Evolutionary conservation across 2,113 vertebrate genomes (phyloP), one percentile per base, ranked within the genome.

Genomic region (Hyperopisus bebe): DNA sequence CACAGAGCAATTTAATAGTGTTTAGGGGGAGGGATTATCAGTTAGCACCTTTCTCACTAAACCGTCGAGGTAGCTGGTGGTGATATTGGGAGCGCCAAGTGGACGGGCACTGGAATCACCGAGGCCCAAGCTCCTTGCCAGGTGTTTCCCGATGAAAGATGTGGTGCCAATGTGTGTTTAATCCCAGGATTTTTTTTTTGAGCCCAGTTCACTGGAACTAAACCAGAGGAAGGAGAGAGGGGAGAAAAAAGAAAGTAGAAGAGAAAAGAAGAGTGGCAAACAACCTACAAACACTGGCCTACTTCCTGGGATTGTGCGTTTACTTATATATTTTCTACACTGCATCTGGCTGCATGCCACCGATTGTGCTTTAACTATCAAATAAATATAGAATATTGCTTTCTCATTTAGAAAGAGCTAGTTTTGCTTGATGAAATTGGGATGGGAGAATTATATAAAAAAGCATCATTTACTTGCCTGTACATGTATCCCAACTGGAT

Each of bases 101-200:
- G 74, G 83, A 55, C 62, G 11, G 87, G 31, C 31, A 31, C 27
- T n/a, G 46, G 87, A 86, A 90, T 47, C 8, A 55, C 91, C 50
- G 89, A 27, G 70, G 86, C 19, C 74, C 66, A 2, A 55, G 86
- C 83, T 88, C 80, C 66, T n/a, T 80, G 85, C 83, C 89, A 90
- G 87, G 86, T 88, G 70, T 84, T 87, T 87, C 87, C n/a, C 88
- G 24, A 87, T 86, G 89, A 87, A 89, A 89, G 80, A 88, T 89
- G 35, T 80, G 27, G 87, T 80, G 89, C 89, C 90, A 91, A 62
- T 70, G 10, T 55, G 39, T 74, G 58, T 77, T 51, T 87, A 88
- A 90, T 86, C 82, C 66, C 66, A 85, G 47, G 15, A 44, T 58
- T 55, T 80, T 74, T 88, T 27, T 44, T n/a, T 50, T 27, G 89